Evolutionary conservation across 2,888 invertebrate genomes (phyloP).

Genomic region (Andrena hattorfiana): DNA sequence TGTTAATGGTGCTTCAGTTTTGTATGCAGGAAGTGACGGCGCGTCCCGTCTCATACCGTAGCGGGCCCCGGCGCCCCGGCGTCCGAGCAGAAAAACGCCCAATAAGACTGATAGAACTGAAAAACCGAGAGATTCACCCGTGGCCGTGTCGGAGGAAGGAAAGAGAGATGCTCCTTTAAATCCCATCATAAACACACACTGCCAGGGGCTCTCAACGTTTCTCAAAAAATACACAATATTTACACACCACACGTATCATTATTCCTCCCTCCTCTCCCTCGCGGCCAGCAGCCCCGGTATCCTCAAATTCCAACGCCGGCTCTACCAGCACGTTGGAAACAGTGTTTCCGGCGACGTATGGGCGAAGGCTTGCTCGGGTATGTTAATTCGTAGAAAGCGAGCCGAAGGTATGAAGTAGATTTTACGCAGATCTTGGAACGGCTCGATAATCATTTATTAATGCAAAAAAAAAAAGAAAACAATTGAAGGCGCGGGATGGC

Average conservation of each 20-base stretch:
- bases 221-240: constrained; percentile 21
- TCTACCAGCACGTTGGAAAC: not conserved
- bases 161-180: constrained; percentile 69
- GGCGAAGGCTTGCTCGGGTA: not conserved
- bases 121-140: constrained; percentile 73
- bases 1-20: constrained; percentile 77
- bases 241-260: not conserved
- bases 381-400: no score
- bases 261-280: not conserved
- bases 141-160: constrained; percentile 59
- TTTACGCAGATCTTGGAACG: no score
- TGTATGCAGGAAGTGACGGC: constrained; percentile 79
- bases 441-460: not conserved
- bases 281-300: not conserved
- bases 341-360: not conserved
- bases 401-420: no score
- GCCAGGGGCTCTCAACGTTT: constrained; percentile 75
- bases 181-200: constrained; percentile 75
- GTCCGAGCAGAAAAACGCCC: constrained; percentile 72
- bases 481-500: not conserved
- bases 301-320: not conserved
- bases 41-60: constrained; percentile 71
- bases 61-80: constrained; percentile 71
- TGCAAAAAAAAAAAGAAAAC: not conserved
- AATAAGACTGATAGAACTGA: constrained; percentile 72